A percentile compares a stretch with the other conserved stretches of the same genome.
These are phyloP conservation scores for Capreolus pygargus DNA, from an alignment of 2,113 vertebrate genomes.

Conservation along the genomic window DNA sequence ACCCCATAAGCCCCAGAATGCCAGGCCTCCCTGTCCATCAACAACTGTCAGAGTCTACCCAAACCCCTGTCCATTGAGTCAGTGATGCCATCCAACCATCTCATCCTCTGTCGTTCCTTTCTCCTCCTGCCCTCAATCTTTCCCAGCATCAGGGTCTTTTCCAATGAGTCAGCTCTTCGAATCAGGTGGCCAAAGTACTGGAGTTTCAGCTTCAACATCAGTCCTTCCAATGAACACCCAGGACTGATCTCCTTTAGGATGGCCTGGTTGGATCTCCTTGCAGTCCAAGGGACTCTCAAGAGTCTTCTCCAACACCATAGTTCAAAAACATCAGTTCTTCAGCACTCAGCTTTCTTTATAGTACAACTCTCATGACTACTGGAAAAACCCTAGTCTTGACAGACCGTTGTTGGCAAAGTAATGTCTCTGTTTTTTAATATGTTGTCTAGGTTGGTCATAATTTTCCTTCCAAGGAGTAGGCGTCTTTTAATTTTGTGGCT, in stretches of 20 bases:
- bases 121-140: background rate
- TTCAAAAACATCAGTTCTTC: background rate
- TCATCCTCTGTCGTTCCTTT: background rate
- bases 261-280: background rate
- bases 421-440: background rate
- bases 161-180: background rate
- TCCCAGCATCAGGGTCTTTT: background rate
- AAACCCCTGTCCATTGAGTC: background rate
- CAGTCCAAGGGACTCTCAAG: background rate
- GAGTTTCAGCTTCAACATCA: background rate
- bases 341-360: background rate
- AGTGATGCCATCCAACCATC: background rate
- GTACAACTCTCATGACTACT: background rate
- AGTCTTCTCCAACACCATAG: background rate
- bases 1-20: rapidly evolving
- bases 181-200: background rate
- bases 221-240: background rate
- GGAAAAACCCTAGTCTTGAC: background rate
- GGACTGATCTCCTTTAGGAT: background rate
- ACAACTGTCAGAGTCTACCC: rapidly evolving
- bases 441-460: background rate
- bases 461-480: background rate
- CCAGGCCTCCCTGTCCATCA: background rate
- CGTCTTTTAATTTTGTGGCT: background rate
- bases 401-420: background rate